Conservation (phyloP, 2,888 invertebrate genomes). For the Halocaridina rubra region DNA sequence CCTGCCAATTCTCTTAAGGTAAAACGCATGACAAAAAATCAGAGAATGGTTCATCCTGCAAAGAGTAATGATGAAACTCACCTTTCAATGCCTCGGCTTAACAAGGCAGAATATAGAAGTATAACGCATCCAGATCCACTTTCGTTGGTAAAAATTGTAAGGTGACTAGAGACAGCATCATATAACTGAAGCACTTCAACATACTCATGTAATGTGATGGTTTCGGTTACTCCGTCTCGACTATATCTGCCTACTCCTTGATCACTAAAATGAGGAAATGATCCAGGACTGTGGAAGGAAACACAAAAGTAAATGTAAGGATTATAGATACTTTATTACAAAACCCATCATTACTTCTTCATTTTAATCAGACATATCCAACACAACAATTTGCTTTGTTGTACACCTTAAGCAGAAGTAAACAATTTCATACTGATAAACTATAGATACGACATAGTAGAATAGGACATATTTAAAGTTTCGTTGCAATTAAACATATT, state of each 20-base stretch:
- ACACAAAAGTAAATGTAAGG: too few relatives aligned
- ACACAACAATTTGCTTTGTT: too few relatives aligned
- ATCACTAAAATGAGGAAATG: conserved; percentile 59
- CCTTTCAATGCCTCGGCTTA: conserved; percentile 69
- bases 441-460: too few relatives aligned
- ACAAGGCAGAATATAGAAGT: conserved; percentile 70
- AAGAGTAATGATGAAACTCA: conserved; percentile 65
- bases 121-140: conserved; percentile 68
- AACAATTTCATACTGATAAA: too few relatives aligned
- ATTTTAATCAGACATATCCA: too few relatives aligned
- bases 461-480: too few relatives aligned
- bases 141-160: conserved; percentile 66
- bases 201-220: conserved; percentile 65
- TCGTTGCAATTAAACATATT: too few relatives aligned
- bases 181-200: conserved; percentile 66
- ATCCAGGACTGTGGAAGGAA: conserved; percentile 46
- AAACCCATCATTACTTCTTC: too few relatives aligned
- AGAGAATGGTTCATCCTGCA: not conserved
- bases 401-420: too few relatives aligned
- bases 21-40: too few relatives aligned
- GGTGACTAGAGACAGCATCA: conserved; percentile 66
- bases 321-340: too few relatives aligned
- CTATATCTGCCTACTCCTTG: conserved; percentile 62
- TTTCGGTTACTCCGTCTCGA: conserved; percentile 65
- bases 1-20: too few relatives aligned